Conservation (phyloP, 2,113 vertebrate genomes). For the Oostethus manadensis region DNA sequence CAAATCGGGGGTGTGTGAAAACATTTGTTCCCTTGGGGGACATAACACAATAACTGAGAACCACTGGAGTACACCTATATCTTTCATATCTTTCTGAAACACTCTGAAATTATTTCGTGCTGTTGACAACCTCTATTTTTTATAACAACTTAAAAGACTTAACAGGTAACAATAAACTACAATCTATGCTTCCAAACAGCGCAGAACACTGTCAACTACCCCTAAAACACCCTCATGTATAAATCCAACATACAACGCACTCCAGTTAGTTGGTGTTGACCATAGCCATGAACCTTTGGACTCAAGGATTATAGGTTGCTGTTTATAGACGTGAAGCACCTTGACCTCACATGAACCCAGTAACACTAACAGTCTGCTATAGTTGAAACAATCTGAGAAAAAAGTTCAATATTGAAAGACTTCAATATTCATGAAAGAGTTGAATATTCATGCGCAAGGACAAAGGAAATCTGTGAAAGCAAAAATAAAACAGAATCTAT, state of each 20-base stretch:
- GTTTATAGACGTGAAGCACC: constrained; percentile 49
- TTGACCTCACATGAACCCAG: constrained; percentile 29
- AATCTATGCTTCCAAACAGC: not conserved
- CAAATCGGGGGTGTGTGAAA: too few species aligned
- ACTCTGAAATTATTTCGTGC: not conserved
- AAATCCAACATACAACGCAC: constrained; percentile 33
- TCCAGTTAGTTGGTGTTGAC: constrained; percentile 43
- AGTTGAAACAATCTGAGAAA: constrained; percentile 15
- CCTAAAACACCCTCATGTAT: constrained; percentile 1
- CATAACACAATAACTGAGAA: too few species aligned
- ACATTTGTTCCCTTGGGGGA: too few species aligned
- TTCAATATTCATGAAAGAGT: constrained; percentile 1
- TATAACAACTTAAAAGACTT: not conserved
- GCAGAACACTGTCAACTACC: too few species aligned
- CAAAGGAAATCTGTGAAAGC: constrained; percentile 15
- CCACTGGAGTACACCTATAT: not conserved
- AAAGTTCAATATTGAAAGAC: too few species aligned
- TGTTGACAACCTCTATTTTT: not conserved
- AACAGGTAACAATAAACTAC: not conserved
- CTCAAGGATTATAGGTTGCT: constrained; percentile 32
- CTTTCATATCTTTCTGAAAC: not conserved
- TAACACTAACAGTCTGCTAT: constrained; percentile 27
- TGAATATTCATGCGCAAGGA: constrained; percentile 5
- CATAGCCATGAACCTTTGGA: constrained; percentile 18
- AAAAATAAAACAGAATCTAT: constrained; percentile 23